phyloP scores from a whole-genome alignment of 2,888 invertebrate species.

The Seladonia tumulorum region DNA sequence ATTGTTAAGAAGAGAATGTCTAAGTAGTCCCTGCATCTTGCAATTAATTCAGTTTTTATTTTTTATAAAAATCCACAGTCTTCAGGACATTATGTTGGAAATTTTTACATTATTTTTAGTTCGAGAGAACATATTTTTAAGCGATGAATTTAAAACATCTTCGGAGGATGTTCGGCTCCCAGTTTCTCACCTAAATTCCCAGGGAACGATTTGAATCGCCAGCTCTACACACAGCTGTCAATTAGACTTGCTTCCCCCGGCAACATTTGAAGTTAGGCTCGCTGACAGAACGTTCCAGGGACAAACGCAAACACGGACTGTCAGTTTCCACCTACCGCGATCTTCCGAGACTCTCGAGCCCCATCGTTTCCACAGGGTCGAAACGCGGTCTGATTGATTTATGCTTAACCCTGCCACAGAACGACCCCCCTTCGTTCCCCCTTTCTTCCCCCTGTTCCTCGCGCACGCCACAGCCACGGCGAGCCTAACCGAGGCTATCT shows the following conservation, averaged over 20 bases:
- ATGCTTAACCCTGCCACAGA: conserved; percentile 76
- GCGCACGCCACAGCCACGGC: conserved; percentile 2
- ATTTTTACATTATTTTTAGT: too few relatives aligned
- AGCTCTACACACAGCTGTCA: too few relatives aligned
- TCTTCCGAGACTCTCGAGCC: not conserved
- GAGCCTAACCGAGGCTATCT: conserved; percentile 65
- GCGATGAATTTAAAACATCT: too few relatives aligned
- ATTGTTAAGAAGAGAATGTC: too few relatives aligned
- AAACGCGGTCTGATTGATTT: conserved; percentile 78
- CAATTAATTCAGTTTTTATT: too few relatives aligned
- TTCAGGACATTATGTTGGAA: too few relatives aligned
- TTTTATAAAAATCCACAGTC: too few relatives aligned
- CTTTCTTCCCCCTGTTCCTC: conserved; percentile 14
- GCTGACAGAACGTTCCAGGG: not conserved
- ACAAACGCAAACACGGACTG: not conserved
- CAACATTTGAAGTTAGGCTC: not conserved
- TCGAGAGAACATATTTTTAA: too few relatives aligned
- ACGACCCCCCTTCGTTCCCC: conserved; percentile 61
- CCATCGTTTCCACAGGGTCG: conserved; percentile 40
- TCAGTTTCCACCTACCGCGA: conserved; percentile 9
- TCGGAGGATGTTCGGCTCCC: too few relatives aligned
- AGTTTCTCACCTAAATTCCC: not conserved
- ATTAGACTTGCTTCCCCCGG: too few relatives aligned
- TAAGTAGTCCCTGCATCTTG: too few relatives aligned
- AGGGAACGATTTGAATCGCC: too few relatives aligned